Conservation (phyloP, 2,888 invertebrate species). For the Drosophila acutilabella region DNA sequence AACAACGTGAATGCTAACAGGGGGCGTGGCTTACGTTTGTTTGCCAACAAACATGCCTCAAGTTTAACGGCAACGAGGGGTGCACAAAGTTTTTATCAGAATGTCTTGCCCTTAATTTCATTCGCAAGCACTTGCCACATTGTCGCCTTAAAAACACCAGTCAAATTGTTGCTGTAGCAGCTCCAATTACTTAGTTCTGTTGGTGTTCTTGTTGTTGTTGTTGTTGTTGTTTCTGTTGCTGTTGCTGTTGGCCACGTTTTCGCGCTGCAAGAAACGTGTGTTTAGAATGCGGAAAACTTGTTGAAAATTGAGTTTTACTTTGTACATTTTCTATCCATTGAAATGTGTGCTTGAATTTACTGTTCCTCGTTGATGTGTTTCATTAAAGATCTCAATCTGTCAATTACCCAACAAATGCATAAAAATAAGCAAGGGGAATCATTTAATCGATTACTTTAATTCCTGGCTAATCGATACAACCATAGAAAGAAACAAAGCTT, state of each 20-base stretch:
- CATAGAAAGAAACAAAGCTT: background rate
- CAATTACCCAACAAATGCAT: slow-evolving; percentile 13
- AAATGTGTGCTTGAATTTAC: slow-evolving; percentile 45
- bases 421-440: background rate
- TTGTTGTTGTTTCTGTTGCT: slow-evolving; percentile 41
- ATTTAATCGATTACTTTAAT: background rate
- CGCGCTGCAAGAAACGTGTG: slow-evolving; percentile 56
- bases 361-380: background rate
- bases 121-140: slow-evolving; percentile 60
- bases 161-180: slow-evolving; percentile 37
- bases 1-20: background rate
- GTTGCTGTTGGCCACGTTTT: slow-evolving; percentile 41
- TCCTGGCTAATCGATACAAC: background rate
- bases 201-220: slow-evolving; percentile 40
- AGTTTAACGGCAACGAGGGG: slow-evolving; percentile 60
- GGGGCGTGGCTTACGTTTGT: slow-evolving; percentile 53
- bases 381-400: slow-evolving; percentile 19
- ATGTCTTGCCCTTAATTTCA: slow-evolving; percentile 74
- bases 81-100: slow-evolving; percentile 72
- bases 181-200: slow-evolving; percentile 33
- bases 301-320: slow-evolving; percentile 71
- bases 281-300: slow-evolving; percentile 76
- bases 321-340: slow-evolving; percentile 69
- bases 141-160: slow-evolving; percentile 60
- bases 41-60: slow-evolving; percentile 80